Conservation (phyloP, 35 echinoderm and acorn worm species). For the Ophiothrix spiculata region DNA sequence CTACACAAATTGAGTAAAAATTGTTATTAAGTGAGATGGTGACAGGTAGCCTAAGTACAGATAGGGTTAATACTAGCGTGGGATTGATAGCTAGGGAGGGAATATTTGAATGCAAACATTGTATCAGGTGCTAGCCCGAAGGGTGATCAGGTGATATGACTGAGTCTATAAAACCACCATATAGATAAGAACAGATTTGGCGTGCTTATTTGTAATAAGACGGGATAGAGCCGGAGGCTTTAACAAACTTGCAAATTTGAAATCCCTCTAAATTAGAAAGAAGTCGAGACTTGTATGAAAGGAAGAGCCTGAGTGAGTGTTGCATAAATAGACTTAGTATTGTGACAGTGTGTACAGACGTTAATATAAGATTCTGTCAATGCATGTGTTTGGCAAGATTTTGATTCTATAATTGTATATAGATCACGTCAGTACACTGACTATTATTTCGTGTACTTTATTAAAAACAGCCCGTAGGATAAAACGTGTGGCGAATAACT, state of each 20-base stretch:
- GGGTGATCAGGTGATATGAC: slow-evolving; percentile 14
- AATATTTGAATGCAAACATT: slow-evolving; percentile 13
- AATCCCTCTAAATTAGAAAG: slow-evolving; percentile 4
- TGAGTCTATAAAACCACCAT: neutral
- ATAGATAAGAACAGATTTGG: neutral
- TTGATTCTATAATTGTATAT: neutral
- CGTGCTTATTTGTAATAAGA: slow-evolving; percentile 1
- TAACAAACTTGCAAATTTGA: slow-evolving; percentile 10
- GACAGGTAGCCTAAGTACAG: neutral
- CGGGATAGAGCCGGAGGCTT: neutral
- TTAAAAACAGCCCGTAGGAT: no score
- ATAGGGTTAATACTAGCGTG: neutral
- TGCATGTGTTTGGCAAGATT: neutral
- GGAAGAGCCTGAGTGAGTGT: neutral
- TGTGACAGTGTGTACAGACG: neutral
- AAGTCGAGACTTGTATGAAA: neutral
- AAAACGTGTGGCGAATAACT: no score
- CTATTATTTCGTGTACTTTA: no score
- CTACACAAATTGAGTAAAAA: neutral
- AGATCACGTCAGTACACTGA: neutral
- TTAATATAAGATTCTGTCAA: neutral
- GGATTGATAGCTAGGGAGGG: slow-evolving; percentile 11
- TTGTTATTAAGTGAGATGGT: neutral
- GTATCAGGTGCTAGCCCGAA: slow-evolving; percentile 2
- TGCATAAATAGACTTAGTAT: neutral